Evolutionary conservation across 2,888 invertebrate genomes (phyloP), one percentile per base, ranked within the genome.

Genomic region (Dicyrtomina minuta): DNA sequence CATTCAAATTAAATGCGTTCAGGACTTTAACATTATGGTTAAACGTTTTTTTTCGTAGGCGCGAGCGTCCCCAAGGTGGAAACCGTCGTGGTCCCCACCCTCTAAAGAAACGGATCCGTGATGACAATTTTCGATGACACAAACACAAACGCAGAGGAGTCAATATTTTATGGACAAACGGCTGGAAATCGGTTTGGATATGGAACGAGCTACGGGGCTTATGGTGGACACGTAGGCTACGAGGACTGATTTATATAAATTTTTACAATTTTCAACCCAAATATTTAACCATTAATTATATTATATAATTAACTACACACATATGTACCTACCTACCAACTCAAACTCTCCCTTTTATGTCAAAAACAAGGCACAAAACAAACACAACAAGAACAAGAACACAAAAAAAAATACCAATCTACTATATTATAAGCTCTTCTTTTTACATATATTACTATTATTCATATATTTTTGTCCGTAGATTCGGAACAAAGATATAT

Each of bases 1-100:
- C 33, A 27, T 4, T 39, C 41, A 41, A 58, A 58, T 13, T 39
- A 39, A 43, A 58, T 39, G 58, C 58, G 58, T 20, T 58, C 58
- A 10, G 33, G 33, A 1, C 39, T 15, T 4, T 39, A 33, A 33
- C 13, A 58, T 58, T 58, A n/a, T n/a, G 58, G 58, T 58, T 58
- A 58, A 58, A 58, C 58, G 39, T 58, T 58, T 58, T 58, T 58
- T 58, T 58, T 58, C 15, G 33, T 58, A 58, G 58, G 39, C 58
- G 58, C 8, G 17, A 33, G 1, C 26, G 33, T 2, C 56, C 56
- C 56, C 17, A 26, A 56, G 56, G 56, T 27, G 27, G 33, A 56
- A 26, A 33, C n/a, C 56, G 58, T 33, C 10, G 58, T 39, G 17
- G 58, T 33, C 33, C 33, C 20, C 2, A 17, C 39, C 58, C 58